phyloP scores from a whole-genome alignment of 2,797 vertebrate genomes.

The Geotria australis region DNA sequence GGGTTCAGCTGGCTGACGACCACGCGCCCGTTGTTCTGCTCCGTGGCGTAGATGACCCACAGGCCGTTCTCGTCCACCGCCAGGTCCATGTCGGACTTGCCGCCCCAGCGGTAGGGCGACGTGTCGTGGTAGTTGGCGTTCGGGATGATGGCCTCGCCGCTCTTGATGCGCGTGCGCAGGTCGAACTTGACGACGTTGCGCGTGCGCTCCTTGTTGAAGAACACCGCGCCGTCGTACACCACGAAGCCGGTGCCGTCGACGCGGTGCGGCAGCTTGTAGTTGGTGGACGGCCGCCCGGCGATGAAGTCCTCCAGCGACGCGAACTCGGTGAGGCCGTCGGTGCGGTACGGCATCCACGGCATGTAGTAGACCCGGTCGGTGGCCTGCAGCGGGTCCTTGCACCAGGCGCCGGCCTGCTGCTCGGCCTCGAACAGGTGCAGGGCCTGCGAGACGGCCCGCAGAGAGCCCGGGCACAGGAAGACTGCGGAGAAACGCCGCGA shows the following conservation, averaged over 20 bases:
- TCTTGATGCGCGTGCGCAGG: constrained; percentile 95
- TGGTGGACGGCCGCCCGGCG: constrained; percentile 59
- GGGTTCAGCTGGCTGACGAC: constrained; percentile 94
- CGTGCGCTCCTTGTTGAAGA: constrained; percentile 97
- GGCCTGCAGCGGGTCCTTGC: constrained; percentile 94
- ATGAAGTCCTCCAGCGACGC: constrained; percentile 86
- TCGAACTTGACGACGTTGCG: constrained; percentile 97
- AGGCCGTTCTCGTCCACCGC: constrained; percentile 90
- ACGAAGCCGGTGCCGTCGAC: constrained; percentile 97
- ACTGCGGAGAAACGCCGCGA: no score
- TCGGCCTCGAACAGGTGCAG: constrained; percentile 92
- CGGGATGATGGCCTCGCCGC: constrained; percentile 93
- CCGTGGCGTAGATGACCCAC: constrained; percentile 95
- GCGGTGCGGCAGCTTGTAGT: constrained; percentile 81
- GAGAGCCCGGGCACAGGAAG: constrained; percentile 98
- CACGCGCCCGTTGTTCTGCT: constrained; percentile 97
- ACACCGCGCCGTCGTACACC: constrained; percentile 86
- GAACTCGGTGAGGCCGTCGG: constrained; percentile 84
- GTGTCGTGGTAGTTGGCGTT: constrained; percentile 98
- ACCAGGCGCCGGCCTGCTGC: constrained; percentile 96
- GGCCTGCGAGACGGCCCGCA: constrained; percentile 91
- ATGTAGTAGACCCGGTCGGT: constrained; percentile 99
- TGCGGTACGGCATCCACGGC: constrained; percentile 97
- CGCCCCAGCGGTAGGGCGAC: constrained; percentile 89
- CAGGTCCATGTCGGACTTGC: constrained; percentile 92